A percentile compares a stretch with the other conserved stretches of the same genome.
phyloP scores from a whole-genome alignment of 2,888 invertebrate genomes.

The Odontocerum albicorne region DNA sequence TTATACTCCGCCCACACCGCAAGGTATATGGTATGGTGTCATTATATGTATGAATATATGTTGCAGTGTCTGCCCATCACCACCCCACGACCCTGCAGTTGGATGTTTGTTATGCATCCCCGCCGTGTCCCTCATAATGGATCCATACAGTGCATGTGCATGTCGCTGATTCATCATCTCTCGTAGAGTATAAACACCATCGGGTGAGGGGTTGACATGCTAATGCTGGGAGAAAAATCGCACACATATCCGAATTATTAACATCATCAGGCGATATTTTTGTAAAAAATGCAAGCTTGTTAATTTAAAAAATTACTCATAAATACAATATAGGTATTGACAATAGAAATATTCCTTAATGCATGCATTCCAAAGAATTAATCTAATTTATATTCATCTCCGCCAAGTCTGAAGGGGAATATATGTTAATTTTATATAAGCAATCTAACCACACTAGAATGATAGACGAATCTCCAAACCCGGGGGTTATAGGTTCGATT shows the following conservation, averaged over 20 bases:
- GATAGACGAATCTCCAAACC: no score
- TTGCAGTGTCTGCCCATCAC: neutral
- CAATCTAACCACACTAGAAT: no score
- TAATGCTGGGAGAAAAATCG: conserved; percentile 30
- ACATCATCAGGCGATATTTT: neutral
- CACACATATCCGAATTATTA: neutral
- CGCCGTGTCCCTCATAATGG: conserved; percentile 19
- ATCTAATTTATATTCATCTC: no score
- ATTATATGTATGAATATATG: no score
- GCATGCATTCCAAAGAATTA: no score
- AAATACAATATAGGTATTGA: neutral
- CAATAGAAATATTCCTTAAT: neutral
- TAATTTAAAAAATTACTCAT: neutral
- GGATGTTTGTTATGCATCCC: neutral
- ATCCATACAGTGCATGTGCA: conserved; percentile 17
- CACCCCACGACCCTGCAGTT: neutral
- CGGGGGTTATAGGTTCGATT: no score
- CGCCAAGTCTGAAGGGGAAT: no score
- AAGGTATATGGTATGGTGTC: no score
- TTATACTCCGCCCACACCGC: no score
- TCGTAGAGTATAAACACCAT: conserved; percentile 19
- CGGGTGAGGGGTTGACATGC: conserved; percentile 28
- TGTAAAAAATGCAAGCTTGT: neutral
- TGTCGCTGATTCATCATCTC: conserved; percentile 33
- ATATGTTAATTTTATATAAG: no score